phyloP scores from a whole-genome alignment of 2,113 vertebrate genomes.

The Falco punctatus region DNA sequence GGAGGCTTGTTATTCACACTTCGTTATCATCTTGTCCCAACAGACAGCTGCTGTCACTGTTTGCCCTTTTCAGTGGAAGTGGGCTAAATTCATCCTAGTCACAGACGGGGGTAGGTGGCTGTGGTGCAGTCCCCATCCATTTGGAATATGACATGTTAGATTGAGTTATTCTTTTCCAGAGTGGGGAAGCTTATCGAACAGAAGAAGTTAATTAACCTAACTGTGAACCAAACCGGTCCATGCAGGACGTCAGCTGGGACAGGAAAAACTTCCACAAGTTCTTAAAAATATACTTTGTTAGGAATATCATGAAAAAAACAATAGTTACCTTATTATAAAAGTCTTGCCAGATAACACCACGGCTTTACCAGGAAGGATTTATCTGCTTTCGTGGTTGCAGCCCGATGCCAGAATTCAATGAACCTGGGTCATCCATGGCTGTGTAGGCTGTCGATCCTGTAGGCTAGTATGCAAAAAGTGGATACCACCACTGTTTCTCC shows the following conservation, averaged over 20 bases:
- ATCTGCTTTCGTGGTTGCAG: neutral
- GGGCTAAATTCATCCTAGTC: constrained; percentile 47
- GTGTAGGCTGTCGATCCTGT: neutral
- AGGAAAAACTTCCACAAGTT: neutral
- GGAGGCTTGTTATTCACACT: constrained; percentile 57
- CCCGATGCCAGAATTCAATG: neutral
- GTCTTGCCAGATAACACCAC: neutral
- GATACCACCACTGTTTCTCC: neutral
- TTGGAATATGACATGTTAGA: neutral
- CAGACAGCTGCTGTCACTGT: constrained; percentile 56
- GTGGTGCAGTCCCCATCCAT: neutral
- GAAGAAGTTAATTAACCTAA: neutral
- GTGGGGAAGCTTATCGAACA: neutral
- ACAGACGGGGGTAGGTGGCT: neutral
- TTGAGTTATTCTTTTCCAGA: neutral
- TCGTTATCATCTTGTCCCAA: constrained; percentile 54
- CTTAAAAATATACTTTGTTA: neutral
- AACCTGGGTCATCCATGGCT: neutral
- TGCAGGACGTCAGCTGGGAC: neutral
- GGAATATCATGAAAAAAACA: neutral
- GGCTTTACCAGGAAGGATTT: neutral
- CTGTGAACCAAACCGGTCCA: neutral
- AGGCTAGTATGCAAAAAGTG: neutral
- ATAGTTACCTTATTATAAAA: neutral
- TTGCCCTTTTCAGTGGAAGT: constrained; percentile 65